phyloP scores from a whole-genome alignment of 2,113 vertebrate species.

The Lota lota region DNA sequence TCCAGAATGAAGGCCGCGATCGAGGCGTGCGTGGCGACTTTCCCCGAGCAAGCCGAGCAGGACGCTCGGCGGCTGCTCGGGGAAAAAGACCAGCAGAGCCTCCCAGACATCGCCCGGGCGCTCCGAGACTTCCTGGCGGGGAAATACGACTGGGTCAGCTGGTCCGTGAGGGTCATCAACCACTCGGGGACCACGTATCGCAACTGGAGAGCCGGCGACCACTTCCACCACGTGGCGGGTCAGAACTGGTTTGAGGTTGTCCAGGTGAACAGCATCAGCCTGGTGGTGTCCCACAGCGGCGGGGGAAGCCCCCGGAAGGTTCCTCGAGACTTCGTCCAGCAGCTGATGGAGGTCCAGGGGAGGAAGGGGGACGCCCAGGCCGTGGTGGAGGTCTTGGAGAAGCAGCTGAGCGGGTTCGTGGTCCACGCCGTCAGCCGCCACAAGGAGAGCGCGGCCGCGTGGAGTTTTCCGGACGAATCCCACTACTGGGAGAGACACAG shows the following conservation, averaged over 20 bases:
- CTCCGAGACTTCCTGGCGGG: constrained; percentile 64
- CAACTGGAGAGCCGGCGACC: constrained; percentile 69
- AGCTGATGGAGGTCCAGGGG: constrained; percentile 64
- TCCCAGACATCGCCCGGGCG: constrained; percentile 49
- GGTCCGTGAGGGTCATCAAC: constrained; percentile 74
- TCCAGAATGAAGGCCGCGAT: constrained; percentile 69
- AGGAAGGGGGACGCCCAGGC: constrained; percentile 59
- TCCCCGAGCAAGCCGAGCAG: constrained; percentile 66
- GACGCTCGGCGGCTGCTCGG: constrained; percentile 63
- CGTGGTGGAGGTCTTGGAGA: constrained; percentile 61
- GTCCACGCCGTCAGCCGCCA: constrained; percentile 73
- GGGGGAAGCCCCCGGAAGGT: constrained; percentile 46
- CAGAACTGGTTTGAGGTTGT: constrained; percentile 68
- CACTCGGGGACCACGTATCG: constrained; percentile 61
- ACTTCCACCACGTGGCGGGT: constrained; percentile 67
- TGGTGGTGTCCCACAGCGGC: constrained; percentile 72
- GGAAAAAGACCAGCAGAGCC: constrained; percentile 40
- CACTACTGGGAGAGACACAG: constrained; percentile 78
- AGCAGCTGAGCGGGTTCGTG: constrained; percentile 62
- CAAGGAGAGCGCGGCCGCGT: constrained; percentile 65
- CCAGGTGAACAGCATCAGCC: constrained; percentile 61
- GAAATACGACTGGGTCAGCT: constrained; percentile 77
- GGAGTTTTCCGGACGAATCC: constrained; percentile 72
- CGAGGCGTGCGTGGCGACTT: constrained; percentile 57
- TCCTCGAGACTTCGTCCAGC: constrained; percentile 53